Evolutionary conservation across 2,113 vertebrate species (phyloP).

Genomic region (Chauna torquata): DNA sequence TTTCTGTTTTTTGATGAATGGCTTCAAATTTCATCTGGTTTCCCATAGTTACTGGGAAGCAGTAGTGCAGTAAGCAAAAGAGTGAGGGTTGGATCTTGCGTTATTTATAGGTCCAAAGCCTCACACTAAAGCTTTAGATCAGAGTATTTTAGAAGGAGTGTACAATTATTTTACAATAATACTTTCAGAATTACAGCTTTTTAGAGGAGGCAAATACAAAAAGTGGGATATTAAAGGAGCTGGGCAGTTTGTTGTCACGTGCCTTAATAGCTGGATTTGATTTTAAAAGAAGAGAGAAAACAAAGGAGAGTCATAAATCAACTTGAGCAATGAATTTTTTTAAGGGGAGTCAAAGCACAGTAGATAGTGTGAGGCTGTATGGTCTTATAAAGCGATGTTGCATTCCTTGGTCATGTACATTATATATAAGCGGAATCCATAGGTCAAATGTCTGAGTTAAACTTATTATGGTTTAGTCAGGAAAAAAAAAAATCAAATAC

Average conservation of each 20-base stretch:
- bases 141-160: neutral
- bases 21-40: constrained; percentile 38
- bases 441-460: neutral
- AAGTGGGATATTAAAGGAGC: neutral
- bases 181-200: neutral
- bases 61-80: neutral
- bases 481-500: neutral
- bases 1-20: constrained; percentile 34
- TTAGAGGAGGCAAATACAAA: neutral
- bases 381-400: neutral
- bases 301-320: neutral
- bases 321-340: neutral
- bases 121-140: constrained; percentile 9
- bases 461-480: neutral
- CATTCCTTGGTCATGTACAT: neutral
- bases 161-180: no score
- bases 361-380: neutral
- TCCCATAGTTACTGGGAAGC: constrained; percentile 47
- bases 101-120: constrained; percentile 24
- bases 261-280: neutral
- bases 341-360: neutral
- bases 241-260: neutral
- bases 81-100: neutral
- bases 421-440: neutral
- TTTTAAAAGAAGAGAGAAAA: neutral